Conservation (phyloP, 2,888 invertebrate genomes). For the Bellardia bayeri region DNA sequence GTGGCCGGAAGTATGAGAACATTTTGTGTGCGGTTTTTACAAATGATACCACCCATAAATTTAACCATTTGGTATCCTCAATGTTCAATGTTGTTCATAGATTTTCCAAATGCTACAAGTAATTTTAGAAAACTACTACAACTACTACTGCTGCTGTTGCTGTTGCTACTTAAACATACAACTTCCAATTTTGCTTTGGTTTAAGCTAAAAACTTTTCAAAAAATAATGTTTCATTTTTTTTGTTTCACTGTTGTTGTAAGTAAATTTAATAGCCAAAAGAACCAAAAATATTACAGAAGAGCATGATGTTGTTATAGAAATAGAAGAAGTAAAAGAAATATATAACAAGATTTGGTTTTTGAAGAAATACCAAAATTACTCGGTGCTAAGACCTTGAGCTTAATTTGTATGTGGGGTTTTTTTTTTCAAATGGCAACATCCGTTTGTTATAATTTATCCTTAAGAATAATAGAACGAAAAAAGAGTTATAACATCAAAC, state of each 20-base stretch:
- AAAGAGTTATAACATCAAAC: constrained; percentile 43
- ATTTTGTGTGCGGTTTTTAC: constrained; percentile 65
- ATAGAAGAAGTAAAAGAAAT: constrained; percentile 3
- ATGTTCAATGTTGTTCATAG: constrained; percentile 46
- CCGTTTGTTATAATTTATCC: constrained; percentile 57
- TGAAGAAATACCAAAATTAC: not conserved
- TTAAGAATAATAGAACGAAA: constrained; percentile 15
- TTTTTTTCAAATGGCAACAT: constrained; percentile 17
- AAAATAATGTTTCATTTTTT: constrained; percentile 45
- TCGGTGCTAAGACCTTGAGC: constrained; percentile 57
- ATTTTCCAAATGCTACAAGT: constrained; percentile 60
- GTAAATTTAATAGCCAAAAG: constrained; percentile 45
- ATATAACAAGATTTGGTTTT: constrained; percentile 12
- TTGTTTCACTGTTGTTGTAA: constrained; percentile 8
- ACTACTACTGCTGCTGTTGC: constrained; percentile 39
- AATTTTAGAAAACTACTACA: constrained; percentile 28
- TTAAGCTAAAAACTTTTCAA: constrained; percentile 60
- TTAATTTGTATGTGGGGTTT: constrained; percentile 51
- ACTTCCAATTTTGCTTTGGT: constrained; percentile 44
- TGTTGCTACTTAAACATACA: constrained; percentile 29
- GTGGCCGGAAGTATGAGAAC: constrained; percentile 70
- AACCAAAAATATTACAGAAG: constrained; percentile 20
- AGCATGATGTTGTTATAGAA: not conserved
- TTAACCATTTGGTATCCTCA: constrained; percentile 65
- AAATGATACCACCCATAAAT: constrained; percentile 69